phyloP scores from a whole-genome alignment of 2,113 vertebrate species.

The Peromyscus californicus region DNA sequence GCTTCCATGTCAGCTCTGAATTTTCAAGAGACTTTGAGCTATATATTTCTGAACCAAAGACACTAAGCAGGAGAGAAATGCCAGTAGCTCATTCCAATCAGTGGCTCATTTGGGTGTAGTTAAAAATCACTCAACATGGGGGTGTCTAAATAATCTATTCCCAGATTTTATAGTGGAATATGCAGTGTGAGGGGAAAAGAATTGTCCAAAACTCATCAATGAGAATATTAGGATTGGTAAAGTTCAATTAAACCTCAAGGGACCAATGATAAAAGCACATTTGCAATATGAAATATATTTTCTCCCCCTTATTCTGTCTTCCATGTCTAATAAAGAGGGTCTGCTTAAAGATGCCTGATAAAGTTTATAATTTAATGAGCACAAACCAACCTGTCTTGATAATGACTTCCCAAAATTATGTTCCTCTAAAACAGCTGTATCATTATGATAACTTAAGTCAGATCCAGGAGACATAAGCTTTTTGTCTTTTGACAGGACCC shows the following conservation, averaged over 20 bases:
- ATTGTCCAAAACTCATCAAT: conserved; percentile 14
- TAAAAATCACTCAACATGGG: background rate
- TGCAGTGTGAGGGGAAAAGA: background rate
- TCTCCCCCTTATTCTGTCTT: background rate
- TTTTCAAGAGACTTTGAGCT: background rate
- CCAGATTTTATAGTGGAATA: background rate
- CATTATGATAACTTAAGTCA: background rate
- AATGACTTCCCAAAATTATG: background rate
- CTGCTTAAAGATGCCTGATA: background rate
- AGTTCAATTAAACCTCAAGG: background rate
- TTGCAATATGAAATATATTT: conserved; percentile 28
- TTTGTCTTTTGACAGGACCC: conserved; percentile 21
- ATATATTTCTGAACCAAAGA: background rate
- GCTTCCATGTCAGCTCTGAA: background rate
- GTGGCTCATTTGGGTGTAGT: background rate
- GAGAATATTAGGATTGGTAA: conserved; percentile 1
- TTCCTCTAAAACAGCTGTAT: background rate
- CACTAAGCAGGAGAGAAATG: background rate
- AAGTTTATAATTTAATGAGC: conserved; percentile 43
- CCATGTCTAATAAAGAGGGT: conserved; percentile 4
- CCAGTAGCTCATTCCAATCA: background rate
- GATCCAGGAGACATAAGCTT: background rate
- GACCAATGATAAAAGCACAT: background rate
- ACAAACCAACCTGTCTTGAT: background rate
- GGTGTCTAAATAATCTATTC: background rate